phyloP scores from a whole-genome alignment of 1,140 invertebrate species.

The Adoxophyes honmai region DNA sequence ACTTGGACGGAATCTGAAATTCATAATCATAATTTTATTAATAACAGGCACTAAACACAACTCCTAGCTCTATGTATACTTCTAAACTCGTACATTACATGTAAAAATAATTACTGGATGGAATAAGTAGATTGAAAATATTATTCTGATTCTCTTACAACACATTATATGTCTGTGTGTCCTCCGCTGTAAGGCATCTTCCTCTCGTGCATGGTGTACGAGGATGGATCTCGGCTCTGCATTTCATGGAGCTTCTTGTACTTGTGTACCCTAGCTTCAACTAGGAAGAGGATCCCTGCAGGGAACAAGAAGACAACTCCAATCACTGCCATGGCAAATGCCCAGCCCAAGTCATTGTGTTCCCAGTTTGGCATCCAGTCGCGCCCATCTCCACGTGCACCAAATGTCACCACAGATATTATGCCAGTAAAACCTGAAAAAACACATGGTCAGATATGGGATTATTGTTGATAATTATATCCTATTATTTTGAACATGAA shows the following conservation, averaged over 20 bases:
- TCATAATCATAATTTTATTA: neutral
- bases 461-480: neutral
- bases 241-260: constrained; percentile 84
- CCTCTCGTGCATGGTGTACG: constrained; percentile 79
- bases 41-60: neutral
- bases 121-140: neutral
- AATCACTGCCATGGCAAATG: constrained; percentile 91
- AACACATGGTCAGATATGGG: constrained; percentile 3
- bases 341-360: constrained; percentile 97
- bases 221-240: constrained; percentile 79
- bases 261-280: constrained; percentile 87
- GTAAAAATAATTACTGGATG: neutral
- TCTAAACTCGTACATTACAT: neutral
- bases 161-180: constrained; percentile 78
- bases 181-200: constrained; percentile 66
- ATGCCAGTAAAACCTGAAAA: constrained; percentile 84
- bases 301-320: constrained; percentile 86
- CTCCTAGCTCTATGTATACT: neutral
- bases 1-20: constrained; percentile 9
- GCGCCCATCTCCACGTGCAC: constrained; percentile 90
- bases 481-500: neutral
- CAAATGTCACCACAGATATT: constrained; percentile 84
- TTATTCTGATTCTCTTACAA: neutral
- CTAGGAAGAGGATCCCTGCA: constrained; percentile 86
- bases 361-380: constrained; percentile 99